phyloP scores from a whole-genome alignment of 2,888 invertebrate genomes.

The Pseudolycoriella hygida region DNA sequence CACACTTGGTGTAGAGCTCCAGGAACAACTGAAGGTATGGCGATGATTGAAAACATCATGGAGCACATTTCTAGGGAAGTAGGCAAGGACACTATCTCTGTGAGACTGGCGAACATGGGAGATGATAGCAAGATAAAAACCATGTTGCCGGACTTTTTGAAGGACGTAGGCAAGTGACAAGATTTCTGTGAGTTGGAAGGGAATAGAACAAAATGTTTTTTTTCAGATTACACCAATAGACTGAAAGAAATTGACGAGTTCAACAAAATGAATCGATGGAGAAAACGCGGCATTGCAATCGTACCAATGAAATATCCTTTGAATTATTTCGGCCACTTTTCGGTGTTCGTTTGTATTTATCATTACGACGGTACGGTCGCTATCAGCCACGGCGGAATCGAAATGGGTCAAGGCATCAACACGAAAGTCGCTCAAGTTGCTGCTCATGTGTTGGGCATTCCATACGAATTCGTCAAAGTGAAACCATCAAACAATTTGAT shows the following conservation, averaged over 20 bases:
- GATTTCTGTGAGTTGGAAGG: too few relatives aligned
- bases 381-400: constrained; percentile 49
- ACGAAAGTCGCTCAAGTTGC: too few relatives aligned
- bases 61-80: constrained; percentile 41
- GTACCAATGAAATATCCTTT: constrained; percentile 51
- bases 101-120: constrained; percentile 36
- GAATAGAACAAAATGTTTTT: too few relatives aligned
- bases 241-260: too few relatives aligned
- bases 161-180: constrained; percentile 26
- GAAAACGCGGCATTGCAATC: constrained; percentile 52
- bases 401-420: too few relatives aligned
- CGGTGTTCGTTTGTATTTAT: too few relatives aligned
- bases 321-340: constrained; percentile 32
- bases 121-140: constrained; percentile 24
- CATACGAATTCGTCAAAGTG: constrained; percentile 44
- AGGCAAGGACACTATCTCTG: constrained; percentile 37
- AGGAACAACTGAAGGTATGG: constrained; percentile 40
- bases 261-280: constrained; percentile 60
- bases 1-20: constrained; percentile 54
- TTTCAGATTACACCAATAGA: too few relatives aligned
- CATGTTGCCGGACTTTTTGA: constrained; percentile 34
- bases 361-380: constrained; percentile 53
- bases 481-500: too few relatives aligned
- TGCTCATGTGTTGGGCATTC: constrained; percentile 53
- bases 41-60: constrained; percentile 43